Evolutionary conservation across 2,797 vertebrate genomes (phyloP).

Genomic region (Alectoris magna): DNA sequence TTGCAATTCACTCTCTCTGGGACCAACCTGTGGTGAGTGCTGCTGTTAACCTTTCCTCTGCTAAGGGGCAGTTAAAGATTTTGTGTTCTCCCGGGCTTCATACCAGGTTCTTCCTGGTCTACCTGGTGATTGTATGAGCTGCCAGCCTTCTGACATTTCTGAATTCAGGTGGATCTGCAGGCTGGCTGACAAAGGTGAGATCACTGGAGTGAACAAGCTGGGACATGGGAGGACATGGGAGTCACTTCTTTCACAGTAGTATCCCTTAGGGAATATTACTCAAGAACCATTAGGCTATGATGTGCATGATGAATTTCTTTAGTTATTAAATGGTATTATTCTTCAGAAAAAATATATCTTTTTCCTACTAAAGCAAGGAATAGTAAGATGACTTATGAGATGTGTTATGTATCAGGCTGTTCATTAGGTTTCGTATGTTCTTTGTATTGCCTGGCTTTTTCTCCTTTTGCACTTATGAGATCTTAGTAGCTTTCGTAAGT

Average conservation of each 20-base stretch:
- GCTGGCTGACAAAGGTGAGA: neutral
- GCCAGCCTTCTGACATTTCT: neutral
- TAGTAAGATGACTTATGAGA: neutral
- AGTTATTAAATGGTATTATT: neutral
- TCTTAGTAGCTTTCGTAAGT: neutral
- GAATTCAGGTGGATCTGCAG: neutral
- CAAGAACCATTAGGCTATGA: no score
- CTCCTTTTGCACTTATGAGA: no score
- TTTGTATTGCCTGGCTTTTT: neutral
- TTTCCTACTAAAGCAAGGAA: neutral
- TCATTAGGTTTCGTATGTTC: neutral
- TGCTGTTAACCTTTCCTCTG: neutral
- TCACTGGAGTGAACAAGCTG: neutral
- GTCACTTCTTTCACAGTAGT: neutral
- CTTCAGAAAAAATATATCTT: neutral
- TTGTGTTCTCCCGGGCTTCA: neutral
- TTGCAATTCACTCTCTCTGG: neutral
- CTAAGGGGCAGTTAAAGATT: neutral
- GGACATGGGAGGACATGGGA: neutral
- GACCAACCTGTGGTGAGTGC: neutral
- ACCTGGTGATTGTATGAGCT: neutral
- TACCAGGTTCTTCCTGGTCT: neutral
- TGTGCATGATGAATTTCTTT: neutral
- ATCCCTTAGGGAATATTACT: neutral
- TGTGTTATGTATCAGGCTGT: neutral